Percentiles rank a stretch among this genome's conserved stretches.
These are phyloP conservation scores for Anoura caudifer DNA, from an alignment of 2,113 vertebrate genomes.

Conservation along the genomic window DNA sequence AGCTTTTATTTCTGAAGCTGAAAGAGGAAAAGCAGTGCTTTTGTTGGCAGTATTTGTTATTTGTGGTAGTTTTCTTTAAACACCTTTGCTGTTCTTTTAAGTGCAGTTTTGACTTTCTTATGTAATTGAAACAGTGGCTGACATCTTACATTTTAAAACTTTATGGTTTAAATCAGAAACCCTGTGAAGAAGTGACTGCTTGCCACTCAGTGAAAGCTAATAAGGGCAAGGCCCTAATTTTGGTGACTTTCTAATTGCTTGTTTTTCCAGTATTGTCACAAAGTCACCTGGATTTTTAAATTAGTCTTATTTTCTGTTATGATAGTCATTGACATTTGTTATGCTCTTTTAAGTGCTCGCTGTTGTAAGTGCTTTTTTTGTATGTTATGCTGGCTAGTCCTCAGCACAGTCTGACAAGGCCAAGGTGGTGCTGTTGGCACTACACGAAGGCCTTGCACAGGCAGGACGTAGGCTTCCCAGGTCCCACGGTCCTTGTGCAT, in stretches of 20 bases:
- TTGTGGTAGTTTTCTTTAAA: background rate
- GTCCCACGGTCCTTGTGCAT: background rate
- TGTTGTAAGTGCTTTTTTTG: background rate
- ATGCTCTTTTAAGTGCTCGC: background rate
- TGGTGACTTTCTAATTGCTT: background rate
- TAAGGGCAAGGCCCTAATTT: background rate
- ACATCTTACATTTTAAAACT: slow-evolving; percentile 17
- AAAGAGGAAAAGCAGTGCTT: background rate
- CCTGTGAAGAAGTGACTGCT: background rate
- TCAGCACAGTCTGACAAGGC: background rate
- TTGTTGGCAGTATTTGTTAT: background rate
- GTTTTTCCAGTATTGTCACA: background rate
- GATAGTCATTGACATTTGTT: background rate
- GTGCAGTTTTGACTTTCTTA: background rate
- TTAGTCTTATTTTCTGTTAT: background rate
- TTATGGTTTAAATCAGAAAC: background rate
- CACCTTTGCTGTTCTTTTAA: background rate
- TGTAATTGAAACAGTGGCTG: background rate
- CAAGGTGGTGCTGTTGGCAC: background rate
- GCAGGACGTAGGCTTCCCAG: background rate
- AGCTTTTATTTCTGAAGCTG: background rate
- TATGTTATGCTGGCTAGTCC: background rate
- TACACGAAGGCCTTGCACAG: background rate
- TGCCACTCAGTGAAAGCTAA: background rate
- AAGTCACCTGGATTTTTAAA: background rate